Evolutionary conservation across 2,113 vertebrate species (phyloP).

Genomic region (Cyprinodon brontotheroides): DNA sequence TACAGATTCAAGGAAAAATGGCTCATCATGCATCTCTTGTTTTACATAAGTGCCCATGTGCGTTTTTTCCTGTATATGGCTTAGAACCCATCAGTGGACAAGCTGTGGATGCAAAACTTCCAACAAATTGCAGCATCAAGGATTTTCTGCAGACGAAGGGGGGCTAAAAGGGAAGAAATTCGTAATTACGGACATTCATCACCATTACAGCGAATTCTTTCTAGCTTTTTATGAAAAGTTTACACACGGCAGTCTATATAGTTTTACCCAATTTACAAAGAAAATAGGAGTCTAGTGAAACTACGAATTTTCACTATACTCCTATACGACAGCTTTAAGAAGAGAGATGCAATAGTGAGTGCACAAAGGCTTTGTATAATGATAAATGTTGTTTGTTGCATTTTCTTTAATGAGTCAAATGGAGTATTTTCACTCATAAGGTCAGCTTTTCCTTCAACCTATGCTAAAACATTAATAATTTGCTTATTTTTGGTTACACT

Average conservation of each 20-base stretch:
- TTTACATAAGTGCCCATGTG: conserved; percentile 50
- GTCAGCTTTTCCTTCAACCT: not conserved
- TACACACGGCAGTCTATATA: too few species aligned
- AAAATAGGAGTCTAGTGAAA: not conserved
- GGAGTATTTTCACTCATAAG: not conserved
- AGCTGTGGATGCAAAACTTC: conserved; percentile 15
- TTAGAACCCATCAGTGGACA: not conserved
- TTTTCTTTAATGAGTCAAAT: too few species aligned
- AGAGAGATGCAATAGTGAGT: too few species aligned
- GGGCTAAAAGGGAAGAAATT: conserved; percentile 3
- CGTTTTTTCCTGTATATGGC: conserved; percentile 21
- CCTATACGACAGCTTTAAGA: too few species aligned
- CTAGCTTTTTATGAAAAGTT: not conserved
- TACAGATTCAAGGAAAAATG: conserved; percentile 52
- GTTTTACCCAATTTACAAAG: too few species aligned
- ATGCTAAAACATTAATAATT: not conserved
- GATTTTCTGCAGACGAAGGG: conserved; percentile 18
- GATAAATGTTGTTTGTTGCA: too few species aligned
- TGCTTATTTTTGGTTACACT: not conserved
- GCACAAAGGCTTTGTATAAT: too few species aligned
- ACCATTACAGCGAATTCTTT: not conserved
- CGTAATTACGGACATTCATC: conserved; percentile 50
- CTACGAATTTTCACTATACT: not conserved
- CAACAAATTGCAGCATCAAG: conserved; percentile 48
- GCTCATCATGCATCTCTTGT: conserved; percentile 40